phyloP scores from a whole-genome alignment of 2,797 vertebrate species.

The Cossypha polioptera region DNA sequence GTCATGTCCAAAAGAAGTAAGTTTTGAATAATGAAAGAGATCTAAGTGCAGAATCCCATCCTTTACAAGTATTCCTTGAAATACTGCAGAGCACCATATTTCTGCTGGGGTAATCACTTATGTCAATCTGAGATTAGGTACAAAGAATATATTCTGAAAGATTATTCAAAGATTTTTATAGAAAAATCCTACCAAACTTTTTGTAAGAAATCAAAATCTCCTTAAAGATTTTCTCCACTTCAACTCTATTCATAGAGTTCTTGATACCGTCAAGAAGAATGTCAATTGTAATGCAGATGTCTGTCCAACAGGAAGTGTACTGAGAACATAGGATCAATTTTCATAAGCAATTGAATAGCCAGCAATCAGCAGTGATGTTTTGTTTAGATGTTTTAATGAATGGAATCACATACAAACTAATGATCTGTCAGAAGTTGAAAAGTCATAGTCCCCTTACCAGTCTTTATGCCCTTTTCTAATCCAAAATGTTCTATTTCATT shows the following conservation, averaged over 20 bases:
- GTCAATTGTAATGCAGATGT: background rate
- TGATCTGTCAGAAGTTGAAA: background rate
- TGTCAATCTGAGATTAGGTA: background rate
- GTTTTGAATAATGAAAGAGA: background rate
- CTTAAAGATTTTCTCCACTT: background rate
- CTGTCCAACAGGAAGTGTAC: background rate
- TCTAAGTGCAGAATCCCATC: background rate
- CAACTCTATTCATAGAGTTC: background rate
- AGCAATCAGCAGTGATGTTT: background rate
- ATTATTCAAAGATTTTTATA: background rate
- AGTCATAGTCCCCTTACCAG: background rate
- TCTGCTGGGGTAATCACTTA: background rate
- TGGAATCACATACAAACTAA: background rate
- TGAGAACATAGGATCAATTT: constrained; percentile 1
- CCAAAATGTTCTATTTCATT: background rate
- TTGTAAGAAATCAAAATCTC: background rate
- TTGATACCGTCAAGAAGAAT: background rate
- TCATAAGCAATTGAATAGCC: background rate
- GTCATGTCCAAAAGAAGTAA: background rate
- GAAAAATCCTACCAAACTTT: background rate
- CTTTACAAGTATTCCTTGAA: background rate
- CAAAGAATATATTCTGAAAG: background rate
- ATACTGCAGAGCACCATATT: background rate
- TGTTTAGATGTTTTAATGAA: background rate
- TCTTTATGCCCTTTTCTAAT: background rate